Evolutionary conservation across 2,113 vertebrate species (phyloP).

Genomic region (Manacus vitellinus): DNA sequence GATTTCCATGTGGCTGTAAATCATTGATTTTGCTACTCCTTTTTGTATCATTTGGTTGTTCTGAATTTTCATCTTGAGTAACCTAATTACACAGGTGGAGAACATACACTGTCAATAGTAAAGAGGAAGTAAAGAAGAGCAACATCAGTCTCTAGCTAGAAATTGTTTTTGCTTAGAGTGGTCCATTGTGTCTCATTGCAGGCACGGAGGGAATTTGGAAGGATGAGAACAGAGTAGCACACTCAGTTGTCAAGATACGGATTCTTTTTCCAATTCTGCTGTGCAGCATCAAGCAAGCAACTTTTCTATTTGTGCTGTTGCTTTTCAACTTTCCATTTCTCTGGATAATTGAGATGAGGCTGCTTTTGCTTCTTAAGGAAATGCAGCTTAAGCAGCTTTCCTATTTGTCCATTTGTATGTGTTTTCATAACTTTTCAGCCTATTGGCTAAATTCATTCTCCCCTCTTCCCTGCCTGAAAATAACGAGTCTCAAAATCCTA

Average conservation of each 20-base stretch:
- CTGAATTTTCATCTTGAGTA: background rate
- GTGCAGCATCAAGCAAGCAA: background rate
- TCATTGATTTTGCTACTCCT: background rate
- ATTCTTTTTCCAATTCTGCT: background rate
- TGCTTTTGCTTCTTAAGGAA: background rate
- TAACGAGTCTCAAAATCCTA: background rate
- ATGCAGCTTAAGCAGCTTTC: background rate
- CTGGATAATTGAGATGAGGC: background rate
- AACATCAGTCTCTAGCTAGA: background rate
- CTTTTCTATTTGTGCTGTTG: background rate
- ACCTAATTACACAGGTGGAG: background rate
- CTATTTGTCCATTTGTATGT: background rate
- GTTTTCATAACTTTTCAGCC: background rate
- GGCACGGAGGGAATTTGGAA: background rate
- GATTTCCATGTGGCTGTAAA: background rate
- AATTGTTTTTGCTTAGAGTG: background rate
- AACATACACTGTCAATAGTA: fast-evolving
- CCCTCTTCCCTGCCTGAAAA: background rate
- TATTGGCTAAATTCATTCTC: background rate
- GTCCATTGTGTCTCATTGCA: background rate
- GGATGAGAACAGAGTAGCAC: background rate
- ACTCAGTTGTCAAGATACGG: background rate
- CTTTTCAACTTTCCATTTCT: background rate
- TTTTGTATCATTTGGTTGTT: background rate
- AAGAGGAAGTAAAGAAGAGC: background rate